These are phyloP conservation scores for Dallia pectoralis DNA, from an alignment of 2,797 vertebrate species.

Conservation along the genomic window DNA sequence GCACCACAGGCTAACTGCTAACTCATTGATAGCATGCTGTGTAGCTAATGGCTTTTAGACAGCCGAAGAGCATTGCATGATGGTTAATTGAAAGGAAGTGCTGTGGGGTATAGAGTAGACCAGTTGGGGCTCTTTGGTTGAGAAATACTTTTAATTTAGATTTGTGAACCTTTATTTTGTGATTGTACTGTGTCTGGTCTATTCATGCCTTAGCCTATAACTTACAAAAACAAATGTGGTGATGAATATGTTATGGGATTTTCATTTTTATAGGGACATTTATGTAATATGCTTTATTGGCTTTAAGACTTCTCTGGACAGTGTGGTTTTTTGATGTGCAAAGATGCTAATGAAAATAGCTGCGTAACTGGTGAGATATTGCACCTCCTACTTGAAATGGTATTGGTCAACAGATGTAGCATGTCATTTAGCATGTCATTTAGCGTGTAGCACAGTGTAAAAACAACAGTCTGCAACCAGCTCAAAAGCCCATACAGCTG, in stretches of 20 bases:
- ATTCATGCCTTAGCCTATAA: not conserved
- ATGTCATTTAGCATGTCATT: not conserved
- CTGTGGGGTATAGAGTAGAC: not conserved
- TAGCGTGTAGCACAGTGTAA: not conserved
- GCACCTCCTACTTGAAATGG: not conserved
- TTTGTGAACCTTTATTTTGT: not conserved
- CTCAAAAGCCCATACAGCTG: not conserved
- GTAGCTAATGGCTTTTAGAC: constrained; percentile 7
- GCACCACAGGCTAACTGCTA: not conserved
- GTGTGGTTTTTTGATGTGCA: not conserved
- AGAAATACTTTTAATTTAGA: not conserved
- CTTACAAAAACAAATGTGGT: not conserved
- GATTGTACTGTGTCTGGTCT: not conserved
- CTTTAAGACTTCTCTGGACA: not conserved
- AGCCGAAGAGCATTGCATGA: constrained; percentile 10
- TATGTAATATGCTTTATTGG: not conserved
- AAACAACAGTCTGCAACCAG: not conserved
- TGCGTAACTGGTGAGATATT: not conserved
- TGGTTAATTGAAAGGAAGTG: not conserved
- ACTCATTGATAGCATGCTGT: constrained; percentile 3
- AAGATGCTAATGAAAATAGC: not conserved
- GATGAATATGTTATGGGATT: not conserved
- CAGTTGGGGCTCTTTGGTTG: not conserved
- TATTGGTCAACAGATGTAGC: not conserved
- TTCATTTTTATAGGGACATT: not conserved